Evolutionary conservation across 2,797 vertebrate genomes (phyloP).

Genomic region (Pipistrellus nathusii): DNA sequence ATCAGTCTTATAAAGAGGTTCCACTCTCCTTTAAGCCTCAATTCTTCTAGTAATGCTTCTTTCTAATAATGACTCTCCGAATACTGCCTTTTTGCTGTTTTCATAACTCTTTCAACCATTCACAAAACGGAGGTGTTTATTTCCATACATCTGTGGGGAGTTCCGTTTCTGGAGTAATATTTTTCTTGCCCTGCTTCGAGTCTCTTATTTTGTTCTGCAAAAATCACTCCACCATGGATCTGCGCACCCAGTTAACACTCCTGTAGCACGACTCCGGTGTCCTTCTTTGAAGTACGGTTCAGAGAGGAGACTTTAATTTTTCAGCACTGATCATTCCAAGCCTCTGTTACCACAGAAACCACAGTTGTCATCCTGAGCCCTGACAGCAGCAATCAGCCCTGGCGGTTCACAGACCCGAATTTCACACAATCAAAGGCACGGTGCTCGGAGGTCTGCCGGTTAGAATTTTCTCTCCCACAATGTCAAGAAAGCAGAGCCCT

Average conservation of each 20-base stretch:
- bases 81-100: not conserved
- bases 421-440: constrained; percentile 67
- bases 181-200: not conserved
- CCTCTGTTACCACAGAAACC: constrained; percentile 67
- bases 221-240: not conserved
- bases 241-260: not conserved
- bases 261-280: not conserved
- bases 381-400: not conserved
- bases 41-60: not conserved
- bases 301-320: constrained; percentile 63
- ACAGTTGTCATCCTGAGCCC: constrained; percentile 25
- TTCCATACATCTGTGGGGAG: not conserved
- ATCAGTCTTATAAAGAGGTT: not conserved
- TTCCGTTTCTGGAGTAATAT: not conserved
- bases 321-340: constrained; percentile 52
- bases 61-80: not conserved
- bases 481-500: constrained; percentile 37
- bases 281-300: constrained; percentile 56
- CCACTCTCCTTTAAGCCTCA: not conserved
- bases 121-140: not conserved
- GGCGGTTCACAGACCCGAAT: constrained; percentile 67
- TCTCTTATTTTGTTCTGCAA: not conserved
- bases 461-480: not conserved
- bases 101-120: not conserved
- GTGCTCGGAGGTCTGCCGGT: not conserved